Evolutionary conservation across 92 coral and sea anemone species (phyloP).

Genomic region (Ricordea florida): DNA sequence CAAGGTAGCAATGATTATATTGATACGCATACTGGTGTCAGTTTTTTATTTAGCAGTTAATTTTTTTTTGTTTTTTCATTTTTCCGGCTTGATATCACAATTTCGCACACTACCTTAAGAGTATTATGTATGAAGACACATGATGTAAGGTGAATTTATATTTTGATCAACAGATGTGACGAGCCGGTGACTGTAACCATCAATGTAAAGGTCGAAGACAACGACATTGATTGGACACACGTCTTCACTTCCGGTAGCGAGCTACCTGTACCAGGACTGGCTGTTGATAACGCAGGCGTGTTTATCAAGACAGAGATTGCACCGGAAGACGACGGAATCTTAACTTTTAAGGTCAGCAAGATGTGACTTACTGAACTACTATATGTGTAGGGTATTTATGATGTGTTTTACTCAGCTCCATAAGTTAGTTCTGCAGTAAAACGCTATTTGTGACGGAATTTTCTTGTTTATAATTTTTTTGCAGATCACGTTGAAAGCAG

Average conservation of each 20-base stretch:
- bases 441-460: not conserved
- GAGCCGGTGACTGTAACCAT: slow-evolving; percentile 19
- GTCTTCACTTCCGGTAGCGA: slow-evolving; percentile 22
- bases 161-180: slow-evolving; percentile 14
- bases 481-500: not conserved
- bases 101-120: no score
- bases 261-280: slow-evolving; percentile 6
- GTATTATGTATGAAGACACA: no score
- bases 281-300: not conserved
- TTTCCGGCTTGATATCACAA: no score
- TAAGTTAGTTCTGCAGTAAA: not conserved
- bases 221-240: slow-evolving; percentile 14
- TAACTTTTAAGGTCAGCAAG: not conserved
- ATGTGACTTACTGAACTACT: not conserved
- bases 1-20: no score
- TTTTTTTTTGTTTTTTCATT: no score
- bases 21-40: no score
- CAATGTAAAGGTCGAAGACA: not conserved
- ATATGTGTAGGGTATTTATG: not conserved
- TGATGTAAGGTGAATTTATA: not conserved
- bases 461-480: not conserved
- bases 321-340: not conserved
- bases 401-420: not conserved
- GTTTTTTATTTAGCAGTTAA: no score
- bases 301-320: not conserved